Base-by-base conservation (phyloP, 1,140 invertebrate genomes). In the Listronotus bonariensis region DNA sequence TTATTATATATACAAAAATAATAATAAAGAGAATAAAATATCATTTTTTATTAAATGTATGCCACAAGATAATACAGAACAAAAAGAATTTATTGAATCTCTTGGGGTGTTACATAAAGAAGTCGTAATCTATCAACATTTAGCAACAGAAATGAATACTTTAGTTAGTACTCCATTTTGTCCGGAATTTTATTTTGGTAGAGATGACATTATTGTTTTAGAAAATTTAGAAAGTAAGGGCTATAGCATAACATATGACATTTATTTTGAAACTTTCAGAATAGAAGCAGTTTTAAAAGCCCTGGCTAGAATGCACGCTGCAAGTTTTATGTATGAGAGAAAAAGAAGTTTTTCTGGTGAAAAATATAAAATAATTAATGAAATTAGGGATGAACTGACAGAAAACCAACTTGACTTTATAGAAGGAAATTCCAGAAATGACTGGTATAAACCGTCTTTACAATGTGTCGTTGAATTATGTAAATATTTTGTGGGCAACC, bases 161-260 rank as follows among this genome's bases (percentile, higher is more conserved):
- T 10, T 48, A 26, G 45, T 48, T 6, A 48, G 45, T 48, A 11
- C 10, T 0, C 45, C 15, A 12, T 48, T 48, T 48, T 20, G 45
- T 48, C 15, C 45, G 1, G 18, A 48, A 26, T 48, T 20, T 48
- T 48, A 48, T 48, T 48, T 18, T 48, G 45, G 45, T 6, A 48
- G 45, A 20, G 18, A 48, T 26, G 45, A 48, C 26, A 48, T 48
- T 20, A 48, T 48, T 4, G 45, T 48, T 20, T 6, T 48, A 9
- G 45, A 48, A 48, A 48, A 48, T 20, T 26, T 48, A 11, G 3
- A 18, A 8, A 12, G 6, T 9, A 48, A 48, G 6, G 45, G 45
- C 18, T 48, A 20, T 11, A 12, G 10, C 3, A 48, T 48, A 6
- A 18, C 45, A 48, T 3, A 11, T 8, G 45, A 48, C 2, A 9